Evolutionary conservation across 2,797 vertebrate genomes (phyloP).

Genomic region (Buphagus erythrorhynchus): DNA sequence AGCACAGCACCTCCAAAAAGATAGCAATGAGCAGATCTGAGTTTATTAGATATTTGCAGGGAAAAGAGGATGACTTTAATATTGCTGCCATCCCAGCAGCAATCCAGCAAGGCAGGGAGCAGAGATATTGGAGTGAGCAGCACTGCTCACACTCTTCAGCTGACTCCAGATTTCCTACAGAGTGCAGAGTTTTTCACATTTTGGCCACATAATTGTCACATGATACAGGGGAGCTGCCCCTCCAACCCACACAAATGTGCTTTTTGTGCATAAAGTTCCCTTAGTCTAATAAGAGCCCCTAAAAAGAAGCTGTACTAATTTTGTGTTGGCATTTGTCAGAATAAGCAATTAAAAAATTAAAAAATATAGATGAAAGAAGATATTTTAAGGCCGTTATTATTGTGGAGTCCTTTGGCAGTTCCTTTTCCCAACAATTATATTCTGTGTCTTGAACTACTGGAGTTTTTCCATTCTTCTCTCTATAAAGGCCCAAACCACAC

Average conservation of each 20-base stretch:
- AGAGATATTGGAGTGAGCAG: background rate
- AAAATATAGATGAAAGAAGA: background rate
- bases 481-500: background rate
- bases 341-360: background rate
- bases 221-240: background rate
- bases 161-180: background rate
- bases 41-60: constrained; percentile 28
- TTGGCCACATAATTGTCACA: background rate
- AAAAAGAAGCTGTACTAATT: background rate
- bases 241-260: background rate
- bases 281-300: background rate
- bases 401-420: background rate
- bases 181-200: background rate
- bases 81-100: constrained; percentile 13
- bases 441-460: background rate
- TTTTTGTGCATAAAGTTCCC: background rate
- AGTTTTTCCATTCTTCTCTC: background rate
- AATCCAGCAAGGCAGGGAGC: constrained; percentile 20
- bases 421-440: background rate
- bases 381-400: background rate
- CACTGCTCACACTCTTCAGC: background rate
- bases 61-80: constrained; percentile 47
- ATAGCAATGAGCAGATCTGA: constrained; percentile 6
- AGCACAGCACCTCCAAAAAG: background rate
- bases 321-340: background rate